These are phyloP conservation scores for Drosophila ambigua DNA, from an alignment of 1,140 invertebrate genomes.

Conservation along the genomic window DNA sequence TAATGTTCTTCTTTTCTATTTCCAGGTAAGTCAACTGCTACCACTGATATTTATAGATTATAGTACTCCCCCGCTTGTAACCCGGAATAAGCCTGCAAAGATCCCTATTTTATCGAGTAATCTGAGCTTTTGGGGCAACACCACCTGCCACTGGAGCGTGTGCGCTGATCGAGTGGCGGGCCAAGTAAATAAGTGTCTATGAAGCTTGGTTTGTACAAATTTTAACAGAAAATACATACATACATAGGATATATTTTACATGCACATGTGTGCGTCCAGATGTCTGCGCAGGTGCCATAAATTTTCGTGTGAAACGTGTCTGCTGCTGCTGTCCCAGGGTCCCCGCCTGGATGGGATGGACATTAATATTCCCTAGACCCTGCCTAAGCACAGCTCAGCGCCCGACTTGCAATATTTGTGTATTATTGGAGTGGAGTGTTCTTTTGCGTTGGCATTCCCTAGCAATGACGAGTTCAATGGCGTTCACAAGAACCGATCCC, in stretches of 20 bases:
- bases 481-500: constrained; percentile 65
- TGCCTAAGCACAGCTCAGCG: constrained; percentile 10
- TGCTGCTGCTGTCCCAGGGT: background rate
- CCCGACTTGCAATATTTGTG: background rate
- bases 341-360: background rate
- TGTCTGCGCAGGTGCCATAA: constrained; percentile 8
- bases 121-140: constrained; percentile 6
- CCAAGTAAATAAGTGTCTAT: background rate
- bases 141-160: constrained; percentile 1
- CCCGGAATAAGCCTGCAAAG: background rate
- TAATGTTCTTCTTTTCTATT: constrained; percentile 18
- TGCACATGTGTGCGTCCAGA: no score
- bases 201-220: background rate
- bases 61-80: constrained; percentile 11
- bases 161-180: background rate
- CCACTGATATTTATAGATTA: background rate
- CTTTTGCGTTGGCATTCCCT: constrained; percentile 36
- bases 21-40: constrained; percentile 57
- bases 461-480: constrained; percentile 73
- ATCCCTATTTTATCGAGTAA: constrained; percentile 19
- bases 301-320: constrained; percentile 9
- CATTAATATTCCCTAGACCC: constrained; percentile 25
- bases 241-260: background rate
- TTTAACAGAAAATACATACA: background rate
- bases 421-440: constrained; percentile 5